Percentiles rank a stretch among this genome's conserved stretches.
Conservation (phyloP, 2,888 invertebrate genomes). For the Campoletis raptor region DNA sequence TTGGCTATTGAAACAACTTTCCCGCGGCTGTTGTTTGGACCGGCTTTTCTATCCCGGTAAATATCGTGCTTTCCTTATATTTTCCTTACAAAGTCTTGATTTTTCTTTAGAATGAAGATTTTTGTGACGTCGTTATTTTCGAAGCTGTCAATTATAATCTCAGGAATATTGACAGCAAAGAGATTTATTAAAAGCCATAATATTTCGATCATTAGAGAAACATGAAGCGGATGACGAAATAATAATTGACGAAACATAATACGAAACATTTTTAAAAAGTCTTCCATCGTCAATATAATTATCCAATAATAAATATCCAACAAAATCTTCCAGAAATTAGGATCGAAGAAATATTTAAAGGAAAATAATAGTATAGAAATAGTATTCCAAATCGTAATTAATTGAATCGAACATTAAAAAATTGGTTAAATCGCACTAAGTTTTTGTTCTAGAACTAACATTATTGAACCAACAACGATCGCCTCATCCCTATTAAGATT, state of each 20-base stretch:
- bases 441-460: not conserved
- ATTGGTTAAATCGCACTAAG: not conserved
- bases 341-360: not conserved
- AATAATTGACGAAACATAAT: too few species aligned
- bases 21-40: not conserved
- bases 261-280: too few species aligned
- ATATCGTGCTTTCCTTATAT: not conserved
- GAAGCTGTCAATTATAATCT: not conserved
- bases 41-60: not conserved
- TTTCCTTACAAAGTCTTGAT: not conserved
- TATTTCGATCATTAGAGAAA: too few species aligned
- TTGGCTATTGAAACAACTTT: slow-evolving; percentile 38
- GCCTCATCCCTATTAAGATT: not conserved
- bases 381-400: not conserved
- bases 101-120: not conserved
- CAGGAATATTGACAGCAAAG: not conserved
- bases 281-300: not conserved
- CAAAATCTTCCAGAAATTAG: not conserved
- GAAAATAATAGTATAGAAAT: not conserved
- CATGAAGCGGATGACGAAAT: too few species aligned
- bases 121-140: not conserved
- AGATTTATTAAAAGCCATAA: not conserved
- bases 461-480: not conserved
- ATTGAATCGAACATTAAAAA: not conserved
- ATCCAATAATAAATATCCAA: not conserved